Base-by-base conservation (phyloP, 2,113 vertebrate genomes). In the Lichenostomus cassidix region DNA sequence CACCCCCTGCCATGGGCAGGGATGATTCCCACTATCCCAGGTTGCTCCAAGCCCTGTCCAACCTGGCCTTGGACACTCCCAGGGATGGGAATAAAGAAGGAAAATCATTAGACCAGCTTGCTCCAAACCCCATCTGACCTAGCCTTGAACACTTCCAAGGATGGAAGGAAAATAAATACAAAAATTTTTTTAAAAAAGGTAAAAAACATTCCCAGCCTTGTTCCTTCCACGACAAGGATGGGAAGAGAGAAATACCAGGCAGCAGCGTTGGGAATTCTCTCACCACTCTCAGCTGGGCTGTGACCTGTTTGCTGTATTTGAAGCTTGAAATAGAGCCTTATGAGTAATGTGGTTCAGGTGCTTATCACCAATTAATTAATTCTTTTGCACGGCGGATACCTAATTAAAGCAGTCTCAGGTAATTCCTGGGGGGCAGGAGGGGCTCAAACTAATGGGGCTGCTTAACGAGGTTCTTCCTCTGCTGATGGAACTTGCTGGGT, bases 311-410 rank as follows among this genome's bases (percentile, higher is more conserved):
- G 96, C 92, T 96, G 93, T 97, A 92, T 85, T 96, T 96, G 95
- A 98, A 95, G 71, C 80, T 96, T 90, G 95, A 95, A 94, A 92
- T 82, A 92, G 94, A 94, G 49, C 87, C 69, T 91, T 93, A 67
- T 65, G 96, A 87, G 87, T 94, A 93, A 95, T 75, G 94, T 82
- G 91, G 92, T 96, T 83, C 94, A 96, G 94, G 94, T 97, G 95
- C 82, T 79, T 92, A 89, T 94, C 96, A 91, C 94, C 92, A 96
- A 97, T 97, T 97, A 95, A 97, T 98, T 97, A 70, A 97, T 97
- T 98, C 92, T 96, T 97, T 98, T 97, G 77, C 89, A 68, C 37
- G 16, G 60, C 62, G 89, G 96, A 95, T 94, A 92, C 95, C 97
- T 98, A 97, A 98, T 97, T 97, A 98, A 97, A 93, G 88, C 88